Base-by-base conservation (phyloP, 2,797 vertebrate genomes). In the Cyclura pinguis region DNA sequence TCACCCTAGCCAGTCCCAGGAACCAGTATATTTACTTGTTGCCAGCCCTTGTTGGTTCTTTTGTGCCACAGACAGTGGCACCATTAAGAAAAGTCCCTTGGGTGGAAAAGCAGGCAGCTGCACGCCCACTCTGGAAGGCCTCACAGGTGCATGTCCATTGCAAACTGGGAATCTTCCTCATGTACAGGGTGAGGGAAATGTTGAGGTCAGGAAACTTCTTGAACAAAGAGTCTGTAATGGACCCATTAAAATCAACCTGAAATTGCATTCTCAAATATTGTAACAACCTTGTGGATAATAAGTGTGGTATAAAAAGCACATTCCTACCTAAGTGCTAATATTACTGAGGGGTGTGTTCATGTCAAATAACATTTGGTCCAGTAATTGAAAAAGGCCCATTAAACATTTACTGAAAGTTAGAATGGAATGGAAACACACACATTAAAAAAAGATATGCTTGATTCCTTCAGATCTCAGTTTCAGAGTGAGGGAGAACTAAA, bases 351-450 rank as follows among this genome's bases (percentile, higher is more conserved):
- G 95, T 95, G 82, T 92, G 91, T 95, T 96, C 96, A 96, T 97
- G 89, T 97, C 96, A 94, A 97, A 96, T 92, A 96, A 89, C 88
- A 88, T 94, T 96, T 92, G 94, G 94, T 88, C 92, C 94, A 94
- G 96, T 97, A 96, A 97, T 96, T 97, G 96, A 96, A 97, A 94
- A 90, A 97, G 89, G 42, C 85, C 96, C 95, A 96, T 97, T 97
- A 97, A 96, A 96, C 96, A 97, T 97, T 97, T 97, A 96, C 95
- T 95, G 94, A 94, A 96, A 96, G 92, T 92, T 93, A 96, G 94
- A 95, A 91, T 96, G 93, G 94, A 95, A 92, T 96, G 93, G 92
- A 95, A 96, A 94, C 76, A 94, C 92, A 91, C 84, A 89, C 86
- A 93, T 69, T 94, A 94, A 96, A 24, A 64, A 87, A 93, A 50